Percentiles rank a stretch among this genome's conserved stretches.
Evolutionary conservation across 1,140 invertebrate genomes (phyloP).

Genomic region (Myzus persicae): DNA sequence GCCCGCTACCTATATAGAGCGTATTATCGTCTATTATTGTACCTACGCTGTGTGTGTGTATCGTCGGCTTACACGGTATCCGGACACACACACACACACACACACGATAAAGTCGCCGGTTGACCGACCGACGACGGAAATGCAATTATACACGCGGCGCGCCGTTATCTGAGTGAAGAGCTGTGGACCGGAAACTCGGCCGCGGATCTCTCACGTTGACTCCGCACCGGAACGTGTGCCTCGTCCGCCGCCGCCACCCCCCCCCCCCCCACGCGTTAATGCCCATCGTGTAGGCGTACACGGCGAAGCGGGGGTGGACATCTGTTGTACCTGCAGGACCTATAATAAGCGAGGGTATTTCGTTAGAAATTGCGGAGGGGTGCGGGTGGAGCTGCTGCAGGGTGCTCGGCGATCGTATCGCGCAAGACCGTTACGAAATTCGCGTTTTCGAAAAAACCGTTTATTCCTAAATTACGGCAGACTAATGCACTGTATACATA

Average conservation of each 20-base stretch:
- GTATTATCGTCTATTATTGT: neutral
- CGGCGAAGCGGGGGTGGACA: neutral
- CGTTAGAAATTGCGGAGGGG: neutral
- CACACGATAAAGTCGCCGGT: neutral
- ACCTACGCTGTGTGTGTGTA: neutral
- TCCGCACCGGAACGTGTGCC: constrained; percentile 35
- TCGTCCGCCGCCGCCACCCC: neutral
- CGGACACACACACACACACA: neutral
- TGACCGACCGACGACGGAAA: constrained; percentile 36
- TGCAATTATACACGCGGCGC: neutral
- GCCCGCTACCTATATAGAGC: neutral
- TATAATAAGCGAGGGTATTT: neutral
- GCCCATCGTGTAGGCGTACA: neutral
- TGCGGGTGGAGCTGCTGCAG: neutral
- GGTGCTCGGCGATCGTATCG: neutral
- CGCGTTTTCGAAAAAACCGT: neutral
- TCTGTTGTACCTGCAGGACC: neutral
- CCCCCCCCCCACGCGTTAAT: neutral
- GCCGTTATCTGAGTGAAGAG: neutral
- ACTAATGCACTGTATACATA: neutral
- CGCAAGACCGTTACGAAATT: neutral
- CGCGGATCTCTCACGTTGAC: constrained; percentile 58
- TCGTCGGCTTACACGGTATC: constrained; percentile 19
- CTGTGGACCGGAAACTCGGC: constrained; percentile 54
- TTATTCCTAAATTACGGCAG: neutral